Percentiles rank a stretch among this genome's conserved stretches.
Evolutionary conservation across 2,113 vertebrate genomes (phyloP).

Genomic region (Ciconia maguari): DNA sequence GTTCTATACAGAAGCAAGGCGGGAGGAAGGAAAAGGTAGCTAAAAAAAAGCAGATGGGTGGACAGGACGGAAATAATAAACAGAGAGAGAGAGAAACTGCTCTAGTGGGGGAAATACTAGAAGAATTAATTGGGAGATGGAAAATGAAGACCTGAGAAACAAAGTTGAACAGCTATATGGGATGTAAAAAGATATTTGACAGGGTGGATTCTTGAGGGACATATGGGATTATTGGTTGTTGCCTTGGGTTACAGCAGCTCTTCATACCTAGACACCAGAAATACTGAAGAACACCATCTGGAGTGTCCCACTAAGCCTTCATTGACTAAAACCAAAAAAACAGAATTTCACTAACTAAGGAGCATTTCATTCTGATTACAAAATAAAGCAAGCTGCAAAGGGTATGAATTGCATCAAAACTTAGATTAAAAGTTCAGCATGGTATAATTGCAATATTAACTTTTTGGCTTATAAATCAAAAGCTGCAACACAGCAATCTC

Average conservation of each 20-base stretch:
- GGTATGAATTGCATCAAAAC: neutral
- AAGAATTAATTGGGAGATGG: neutral
- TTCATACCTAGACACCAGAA: neutral
- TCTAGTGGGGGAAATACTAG: neutral
- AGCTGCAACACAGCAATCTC: neutral
- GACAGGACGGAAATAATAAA: neutral
- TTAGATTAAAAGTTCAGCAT: neutral
- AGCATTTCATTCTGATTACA: neutral
- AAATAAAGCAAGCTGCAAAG: neutral
- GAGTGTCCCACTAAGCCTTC: neutral
- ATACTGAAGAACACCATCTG: neutral
- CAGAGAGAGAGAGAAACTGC: neutral
- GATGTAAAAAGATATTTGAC: neutral
- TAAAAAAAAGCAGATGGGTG: conserved; percentile 11
- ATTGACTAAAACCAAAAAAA: neutral
- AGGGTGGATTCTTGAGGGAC: neutral
- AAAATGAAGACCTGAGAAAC: neutral
- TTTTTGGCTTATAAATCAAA: neutral
- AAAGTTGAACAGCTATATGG: neutral
- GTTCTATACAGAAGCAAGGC: neutral
- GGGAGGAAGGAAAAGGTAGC: conserved; percentile 26
- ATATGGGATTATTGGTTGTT: neutral
- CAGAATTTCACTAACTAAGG: neutral
- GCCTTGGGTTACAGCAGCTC: neutral
- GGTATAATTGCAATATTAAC: neutral